Conservation (phyloP, 2,113 vertebrate species). For the Chrysochloris asiatica region DNA sequence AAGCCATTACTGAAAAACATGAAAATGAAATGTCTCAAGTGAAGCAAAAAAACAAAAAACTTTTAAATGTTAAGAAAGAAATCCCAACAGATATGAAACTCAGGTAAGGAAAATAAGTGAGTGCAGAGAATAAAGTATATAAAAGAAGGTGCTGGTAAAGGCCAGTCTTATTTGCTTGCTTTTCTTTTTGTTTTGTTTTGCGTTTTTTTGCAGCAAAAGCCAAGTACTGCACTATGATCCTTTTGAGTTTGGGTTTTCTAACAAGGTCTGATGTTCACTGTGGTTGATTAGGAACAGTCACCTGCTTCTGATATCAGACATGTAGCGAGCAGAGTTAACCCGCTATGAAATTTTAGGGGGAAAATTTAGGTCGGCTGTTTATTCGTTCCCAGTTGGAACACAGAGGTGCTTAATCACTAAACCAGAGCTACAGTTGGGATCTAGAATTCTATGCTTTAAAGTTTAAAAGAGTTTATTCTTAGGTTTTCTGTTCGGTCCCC, state of each 20-base stretch:
- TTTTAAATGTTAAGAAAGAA: slow-evolving; percentile 90
- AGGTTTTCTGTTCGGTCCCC: neutral
- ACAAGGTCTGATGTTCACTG: neutral
- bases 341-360: neutral
- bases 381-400: neutral
- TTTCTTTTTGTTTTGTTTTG: neutral
- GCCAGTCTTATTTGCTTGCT: neutral
- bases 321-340: neutral
- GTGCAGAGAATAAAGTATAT: neutral
- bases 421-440: neutral
- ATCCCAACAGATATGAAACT: slow-evolving; percentile 89
- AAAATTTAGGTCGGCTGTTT: neutral
- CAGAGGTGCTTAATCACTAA: neutral
- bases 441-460: neutral
- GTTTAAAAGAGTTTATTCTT: neutral
- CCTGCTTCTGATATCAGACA: neutral
- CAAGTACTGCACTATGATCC: fast-evolving
- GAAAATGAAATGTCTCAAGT: slow-evolving; percentile 88
- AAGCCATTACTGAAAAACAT: slow-evolving; percentile 85
- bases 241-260: neutral
- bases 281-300: neutral
- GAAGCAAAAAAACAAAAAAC: slow-evolving; percentile 94
- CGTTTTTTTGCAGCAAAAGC: neutral
- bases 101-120: slow-evolving; percentile 85
- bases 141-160: neutral